A percentile compares a stretch with the other conserved stretches of the same genome.
Evolutionary conservation across 2,888 invertebrate species (phyloP).

Genomic region (Aspidiotus rigidus): DNA sequence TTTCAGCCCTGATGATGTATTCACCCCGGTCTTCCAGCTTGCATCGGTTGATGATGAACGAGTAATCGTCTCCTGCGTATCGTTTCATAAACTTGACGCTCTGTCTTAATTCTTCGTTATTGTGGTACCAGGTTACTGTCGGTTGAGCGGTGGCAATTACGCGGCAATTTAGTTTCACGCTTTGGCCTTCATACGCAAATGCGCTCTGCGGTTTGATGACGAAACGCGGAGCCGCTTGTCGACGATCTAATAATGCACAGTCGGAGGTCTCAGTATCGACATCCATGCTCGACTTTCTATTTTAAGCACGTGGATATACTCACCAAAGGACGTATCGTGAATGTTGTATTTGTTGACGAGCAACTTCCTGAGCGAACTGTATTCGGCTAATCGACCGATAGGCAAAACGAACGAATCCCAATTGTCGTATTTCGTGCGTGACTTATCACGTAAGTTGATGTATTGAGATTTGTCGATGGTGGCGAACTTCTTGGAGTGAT

Average conservation of each 20-base stretch:
- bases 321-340: constrained; percentile 90
- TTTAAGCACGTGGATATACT: neutral
- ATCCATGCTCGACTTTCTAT: too few species aligned
- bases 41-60: constrained; percentile 92
- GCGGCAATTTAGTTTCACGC: constrained; percentile 93
- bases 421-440: constrained; percentile 70
- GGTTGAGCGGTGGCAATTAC: constrained; percentile 91
- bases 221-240: constrained; percentile 96
- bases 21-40: constrained; percentile 94
- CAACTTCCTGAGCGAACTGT: constrained; percentile 89
- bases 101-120: constrained; percentile 85
- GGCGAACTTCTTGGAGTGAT: constrained; percentile 56
- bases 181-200: constrained; percentile 94
- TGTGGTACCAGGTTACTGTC: constrained; percentile 90
- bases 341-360: constrained; percentile 94
- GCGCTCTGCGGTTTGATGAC: constrained; percentile 93
- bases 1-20: constrained; percentile 92
- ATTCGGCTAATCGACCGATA: constrained; percentile 93
- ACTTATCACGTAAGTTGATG: constrained; percentile 74
- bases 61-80: constrained; percentile 90
- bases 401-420: constrained; percentile 81
- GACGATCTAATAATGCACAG: constrained; percentile 58
- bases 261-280: neutral
- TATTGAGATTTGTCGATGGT: constrained; percentile 77
- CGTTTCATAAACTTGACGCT: constrained; percentile 99